Base-by-base conservation (phyloP, 2,888 invertebrate species). In the Ariolimax columbianus region DNA sequence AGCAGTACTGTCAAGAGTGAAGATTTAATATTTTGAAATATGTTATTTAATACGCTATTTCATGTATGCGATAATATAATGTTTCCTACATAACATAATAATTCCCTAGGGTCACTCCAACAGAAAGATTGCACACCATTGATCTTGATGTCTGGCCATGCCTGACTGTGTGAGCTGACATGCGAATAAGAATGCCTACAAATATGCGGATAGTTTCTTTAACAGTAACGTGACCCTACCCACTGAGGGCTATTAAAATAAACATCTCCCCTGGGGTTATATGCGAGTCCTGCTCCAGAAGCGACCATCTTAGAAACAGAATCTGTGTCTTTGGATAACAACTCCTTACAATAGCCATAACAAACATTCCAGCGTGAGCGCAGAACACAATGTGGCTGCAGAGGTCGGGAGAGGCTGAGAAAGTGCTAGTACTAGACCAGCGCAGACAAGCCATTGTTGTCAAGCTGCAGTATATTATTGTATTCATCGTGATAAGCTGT, bases 361-460 rank as follows among this genome's bases (percentile, higher is more conserved):
- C 43, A 75, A 75, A 75, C 75, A 75, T 55, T 73, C 73, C 75
- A 23, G 26, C 7, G 51, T 3, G 30, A 33, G 19, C 51, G 40
- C 11, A 26, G 17, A 43, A 73, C 9, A 26, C 3, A 75, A 75
- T 75, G 11, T 30, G 33, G 33, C 40, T 33, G 33, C n/a, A 14
- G 75, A 51, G 51, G 51, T 75, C 51, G 51, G 33, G 75, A 51
- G 75, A 51, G 19, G 75, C 30, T 7, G 75, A 7, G 51, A 75
- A 75, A 19, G 51, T 23, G 33, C 75, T 51, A 33, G 47, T 51
- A n/a, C 36, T 4, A 51, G 47, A 55, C 19, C 33, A 33, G 38
- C 63, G 55, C 17, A 63, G 59, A 40, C 78, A 40, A 38, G 59
- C 40, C 38, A 78, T 78, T 78, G 59, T 78, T 78, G 59, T 78